Base-by-base conservation (phyloP, 2,113 vertebrate species). In the Callionymus lyra region DNA sequence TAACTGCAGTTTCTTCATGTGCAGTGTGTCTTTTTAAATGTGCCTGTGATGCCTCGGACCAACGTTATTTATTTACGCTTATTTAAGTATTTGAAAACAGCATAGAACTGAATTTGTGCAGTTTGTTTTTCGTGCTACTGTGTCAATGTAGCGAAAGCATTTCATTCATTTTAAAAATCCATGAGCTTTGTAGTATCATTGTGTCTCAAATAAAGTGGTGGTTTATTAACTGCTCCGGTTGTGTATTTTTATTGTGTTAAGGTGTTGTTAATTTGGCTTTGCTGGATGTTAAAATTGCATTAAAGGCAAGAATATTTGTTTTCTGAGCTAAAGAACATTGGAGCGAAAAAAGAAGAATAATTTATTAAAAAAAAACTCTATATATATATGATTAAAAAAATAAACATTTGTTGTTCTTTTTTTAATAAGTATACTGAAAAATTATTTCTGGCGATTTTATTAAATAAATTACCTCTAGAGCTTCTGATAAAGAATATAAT, bases 181-280 rank as follows among this genome's bases (percentile, higher is more conserved):
- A 56, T 45, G n/a, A 54, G 21, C 38, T 74, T 57, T 74, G 54
- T 36, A 50, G 39, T 54, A 44, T 61, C 38, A 37, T n/a, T 57
- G 47, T 56, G 37, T 68, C 59, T 63, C 48, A 45, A 78, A 80
- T 80, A 82, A 81, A 81, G 52, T 70, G 58, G 54, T 50, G 18
- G 17, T 72, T 76, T 57, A 16, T 44, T 48, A 14, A 59, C 34
- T 15, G 14, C 12, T 32, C 11, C 31, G 41, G 9, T 27, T 42
- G n/a, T 34, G 1, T n/a, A 2, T 44, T 31, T 12, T 44, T 43
- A 2, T 1, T 40, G n/a, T n/a, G n/a, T n/a, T n/a, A n/a, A n/a
- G n/a, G n/a, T 19, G 11, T 40, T 12, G 16, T 12, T 40, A 16
- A 12, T 41, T 19, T 21, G 12, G 10, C 12, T 1, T 16, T 38